Conservation (phyloP, 2,797 vertebrate species). For the Coregonus suidteri region DNA sequence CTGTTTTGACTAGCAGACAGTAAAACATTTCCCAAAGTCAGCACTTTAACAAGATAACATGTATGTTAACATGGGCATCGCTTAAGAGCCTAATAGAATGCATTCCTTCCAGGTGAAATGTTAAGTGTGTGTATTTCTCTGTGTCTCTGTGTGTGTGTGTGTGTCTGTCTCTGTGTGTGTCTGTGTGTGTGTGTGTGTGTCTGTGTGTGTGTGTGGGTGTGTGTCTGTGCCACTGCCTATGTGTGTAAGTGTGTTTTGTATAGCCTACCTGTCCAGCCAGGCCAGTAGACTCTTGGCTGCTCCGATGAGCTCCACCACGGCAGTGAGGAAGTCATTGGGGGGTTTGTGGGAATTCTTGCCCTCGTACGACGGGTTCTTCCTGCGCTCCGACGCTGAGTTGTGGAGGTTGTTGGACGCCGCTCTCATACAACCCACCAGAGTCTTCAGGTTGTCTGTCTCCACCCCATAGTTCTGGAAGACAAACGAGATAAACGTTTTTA, state of each 20-base stretch:
- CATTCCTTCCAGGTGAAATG: neutral
- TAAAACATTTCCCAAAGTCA: neutral
- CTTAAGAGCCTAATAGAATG: neutral
- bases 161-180: neutral
- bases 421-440: slow-evolving; percentile 84
- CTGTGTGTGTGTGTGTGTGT: neutral
- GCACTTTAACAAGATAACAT: neutral
- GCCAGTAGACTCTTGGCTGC: slow-evolving; percentile 89
- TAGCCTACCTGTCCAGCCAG: slow-evolving; percentile 88
- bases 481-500: neutral
- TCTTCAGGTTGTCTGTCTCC: slow-evolving; percentile 92
- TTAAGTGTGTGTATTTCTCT: neutral
- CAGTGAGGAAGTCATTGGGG: slow-evolving; percentile 90
- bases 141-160: neutral
- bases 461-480: slow-evolving; percentile 86
- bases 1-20: slow-evolving; percentile 28
- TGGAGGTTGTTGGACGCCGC: slow-evolving; percentile 83
- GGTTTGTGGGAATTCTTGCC: slow-evolving; percentile 81
- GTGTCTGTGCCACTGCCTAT: neutral
- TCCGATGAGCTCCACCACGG: slow-evolving; percentile 91
- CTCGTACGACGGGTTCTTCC: slow-evolving; percentile 83
- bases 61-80: neutral
- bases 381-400: slow-evolving; percentile 81
- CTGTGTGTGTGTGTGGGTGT: neutral
- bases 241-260: neutral